Evolutionary conservation across 2,797 vertebrate species (phyloP).

Genomic region (Benthosema pterotum): DNA sequence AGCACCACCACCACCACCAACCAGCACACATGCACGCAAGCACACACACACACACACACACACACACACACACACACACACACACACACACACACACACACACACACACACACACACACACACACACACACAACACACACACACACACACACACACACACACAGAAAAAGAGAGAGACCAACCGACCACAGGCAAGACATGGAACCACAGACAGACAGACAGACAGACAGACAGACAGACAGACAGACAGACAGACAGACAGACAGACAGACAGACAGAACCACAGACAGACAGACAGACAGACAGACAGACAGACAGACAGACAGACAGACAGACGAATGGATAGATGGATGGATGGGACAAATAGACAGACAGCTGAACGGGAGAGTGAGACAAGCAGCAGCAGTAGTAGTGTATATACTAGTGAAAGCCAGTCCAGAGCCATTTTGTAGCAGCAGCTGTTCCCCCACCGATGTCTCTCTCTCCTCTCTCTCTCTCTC

Average conservation of each 20-base stretch:
- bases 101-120: conserved; percentile 8
- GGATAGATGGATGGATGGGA: too few species aligned
- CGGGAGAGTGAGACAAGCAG: too few species aligned
- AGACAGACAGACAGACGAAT: too few species aligned
- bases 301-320: too few species aligned
- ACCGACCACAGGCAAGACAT: conserved; percentile 5
- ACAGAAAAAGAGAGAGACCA: too few species aligned
- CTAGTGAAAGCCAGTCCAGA: too few species aligned
- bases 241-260: conserved; percentile 2
- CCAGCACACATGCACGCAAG: too few species aligned
- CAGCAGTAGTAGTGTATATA: too few species aligned
- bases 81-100: conserved; percentile 6
- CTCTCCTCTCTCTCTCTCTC: neutral
- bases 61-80: conserved; percentile 29
- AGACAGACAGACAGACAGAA: conserved; percentile 4
- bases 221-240: neutral
- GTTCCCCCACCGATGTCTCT: conserved; percentile 13
- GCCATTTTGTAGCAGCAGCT: conserved; percentile 43
- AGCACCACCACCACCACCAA: too few species aligned
- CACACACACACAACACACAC: conserved; percentile 23
- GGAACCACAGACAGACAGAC: neutral
- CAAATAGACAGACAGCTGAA: too few species aligned
- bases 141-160: conserved; percentile 10
- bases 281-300: too few species aligned
- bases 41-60: neutral